phyloP scores from a whole-genome alignment of 2,113 vertebrate species.

The Coregonus clupeaformis region DNA sequence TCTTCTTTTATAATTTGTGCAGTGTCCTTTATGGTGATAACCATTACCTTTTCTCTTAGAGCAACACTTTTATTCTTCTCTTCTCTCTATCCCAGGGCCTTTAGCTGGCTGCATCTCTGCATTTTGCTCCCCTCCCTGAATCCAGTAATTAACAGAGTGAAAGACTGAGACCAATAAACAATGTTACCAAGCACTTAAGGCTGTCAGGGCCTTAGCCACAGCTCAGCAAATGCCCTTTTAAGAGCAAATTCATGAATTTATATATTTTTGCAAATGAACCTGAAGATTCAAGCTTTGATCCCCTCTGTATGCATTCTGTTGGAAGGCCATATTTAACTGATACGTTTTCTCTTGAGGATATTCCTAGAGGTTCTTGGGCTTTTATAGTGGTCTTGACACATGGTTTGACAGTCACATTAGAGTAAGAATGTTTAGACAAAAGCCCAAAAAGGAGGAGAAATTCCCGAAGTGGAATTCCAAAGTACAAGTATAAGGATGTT shows the following conservation, averaged over 20 bases:
- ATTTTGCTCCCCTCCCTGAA: conserved; percentile 33
- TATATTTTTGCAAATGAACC: conserved; percentile 67
- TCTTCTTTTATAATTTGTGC: conserved; percentile 65
- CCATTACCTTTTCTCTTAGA: conserved; percentile 66
- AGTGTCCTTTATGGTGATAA: conserved; percentile 69
- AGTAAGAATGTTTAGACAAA: too few species aligned
- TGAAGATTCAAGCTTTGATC: conserved; percentile 59
- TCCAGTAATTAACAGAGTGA: conserved; percentile 61
- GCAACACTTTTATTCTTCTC: conserved; percentile 39
- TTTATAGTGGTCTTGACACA: too few species aligned
- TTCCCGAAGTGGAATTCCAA: too few species aligned
- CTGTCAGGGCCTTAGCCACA: conserved; percentile 62
- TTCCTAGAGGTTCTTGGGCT: neutral
- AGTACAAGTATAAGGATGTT: too few species aligned
- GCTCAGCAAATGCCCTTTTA: conserved; percentile 70
- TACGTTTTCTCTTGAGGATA: neutral
- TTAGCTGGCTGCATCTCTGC: conserved; percentile 45
- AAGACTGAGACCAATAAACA: conserved; percentile 72
- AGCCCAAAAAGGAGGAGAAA: too few species aligned
- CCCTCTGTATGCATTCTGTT: neutral
- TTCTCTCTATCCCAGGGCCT: conserved; percentile 22
- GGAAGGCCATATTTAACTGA: conserved; percentile 27
- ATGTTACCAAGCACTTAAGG: conserved; percentile 71
- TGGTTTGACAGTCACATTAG: too few species aligned
- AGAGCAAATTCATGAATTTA: conserved; percentile 70